Percentiles rank a stretch among this genome's conserved stretches.
phyloP scores from a whole-genome alignment of 2,888 invertebrate genomes.

The Xanthostigma xanthostigma region DNA sequence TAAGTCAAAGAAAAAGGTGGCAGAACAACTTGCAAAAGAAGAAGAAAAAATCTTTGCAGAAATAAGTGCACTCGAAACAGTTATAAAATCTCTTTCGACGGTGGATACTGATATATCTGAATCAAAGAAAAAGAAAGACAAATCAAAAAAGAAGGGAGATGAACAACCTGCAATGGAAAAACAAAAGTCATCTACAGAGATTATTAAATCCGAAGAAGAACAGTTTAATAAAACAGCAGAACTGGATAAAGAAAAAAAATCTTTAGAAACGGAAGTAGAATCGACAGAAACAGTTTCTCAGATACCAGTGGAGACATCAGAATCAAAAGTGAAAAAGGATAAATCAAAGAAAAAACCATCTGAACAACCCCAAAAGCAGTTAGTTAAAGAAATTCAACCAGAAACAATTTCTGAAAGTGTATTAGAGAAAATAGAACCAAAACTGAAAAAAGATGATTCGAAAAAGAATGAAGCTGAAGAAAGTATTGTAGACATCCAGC shows the following conservation, averaged over 20 bases:
- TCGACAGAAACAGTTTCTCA: constrained; percentile 2
- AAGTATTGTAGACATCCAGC: not conserved
- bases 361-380: not conserved
- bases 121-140: not conserved
- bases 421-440: no score
- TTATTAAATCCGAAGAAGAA: constrained; percentile 3
- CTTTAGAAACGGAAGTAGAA: constrained; percentile 1
- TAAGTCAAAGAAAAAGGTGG: not conserved
- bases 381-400: constrained; percentile 1
- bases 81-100: not conserved
- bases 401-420: not conserved
- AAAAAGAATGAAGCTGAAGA: no score
- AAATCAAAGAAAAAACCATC: no score
- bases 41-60: not conserved
- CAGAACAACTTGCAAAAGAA: not conserved
- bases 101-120: not conserved
- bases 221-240: constrained; percentile 2
- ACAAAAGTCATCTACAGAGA: constrained; percentile 1
- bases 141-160: no score
- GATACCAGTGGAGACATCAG: no score
- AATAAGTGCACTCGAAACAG: not conserved
- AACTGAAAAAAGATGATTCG: no score
- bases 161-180: not conserved
- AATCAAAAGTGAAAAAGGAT: no score
- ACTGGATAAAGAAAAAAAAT: not conserved